These are phyloP conservation scores for Xanthorhoe designata DNA, from an alignment of 2,888 invertebrate genomes.

Conservation along the genomic window DNA sequence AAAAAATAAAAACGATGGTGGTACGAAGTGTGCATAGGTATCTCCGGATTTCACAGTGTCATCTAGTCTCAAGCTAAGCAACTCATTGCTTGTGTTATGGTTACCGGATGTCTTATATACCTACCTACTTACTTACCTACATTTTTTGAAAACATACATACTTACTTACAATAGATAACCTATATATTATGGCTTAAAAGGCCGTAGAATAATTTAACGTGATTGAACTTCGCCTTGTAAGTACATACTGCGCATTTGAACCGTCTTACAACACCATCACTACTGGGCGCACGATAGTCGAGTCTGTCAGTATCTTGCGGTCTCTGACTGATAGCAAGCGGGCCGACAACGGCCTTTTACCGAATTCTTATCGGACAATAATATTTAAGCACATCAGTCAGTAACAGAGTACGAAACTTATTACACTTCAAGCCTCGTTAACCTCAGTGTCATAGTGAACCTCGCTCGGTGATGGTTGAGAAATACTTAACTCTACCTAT, in stretches of 20 bases:
- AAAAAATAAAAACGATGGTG: too few species aligned
- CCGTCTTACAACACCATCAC: not conserved
- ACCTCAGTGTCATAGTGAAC: not conserved
- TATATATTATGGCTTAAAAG: not conserved
- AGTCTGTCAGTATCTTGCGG: conserved; percentile 20
- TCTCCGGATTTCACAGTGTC: too few species aligned
- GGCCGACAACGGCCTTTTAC: conserved; percentile 4
- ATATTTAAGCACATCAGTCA: not conserved
- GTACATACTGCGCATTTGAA: not conserved
- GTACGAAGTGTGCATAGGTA: too few species aligned
- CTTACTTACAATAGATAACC: too few species aligned
- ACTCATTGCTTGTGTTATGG: too few species aligned
- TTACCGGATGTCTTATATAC: too few species aligned
- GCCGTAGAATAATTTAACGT: not conserved
- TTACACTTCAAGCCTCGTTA: not conserved
- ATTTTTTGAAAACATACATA: too few species aligned
- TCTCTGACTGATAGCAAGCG: conserved; percentile 20
- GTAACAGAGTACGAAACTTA: not conserved
- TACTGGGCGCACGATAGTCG: not conserved
- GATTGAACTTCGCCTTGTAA: conserved; percentile 7
- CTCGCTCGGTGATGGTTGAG: not conserved
- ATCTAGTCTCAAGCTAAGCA: too few species aligned
- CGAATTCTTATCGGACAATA: conserved; percentile 1
- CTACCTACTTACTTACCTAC: too few species aligned
- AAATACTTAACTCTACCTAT: not conserved